phyloP scores from a whole-genome alignment of 2,797 vertebrate genomes.

The Acanthurus leucopareius region DNA sequence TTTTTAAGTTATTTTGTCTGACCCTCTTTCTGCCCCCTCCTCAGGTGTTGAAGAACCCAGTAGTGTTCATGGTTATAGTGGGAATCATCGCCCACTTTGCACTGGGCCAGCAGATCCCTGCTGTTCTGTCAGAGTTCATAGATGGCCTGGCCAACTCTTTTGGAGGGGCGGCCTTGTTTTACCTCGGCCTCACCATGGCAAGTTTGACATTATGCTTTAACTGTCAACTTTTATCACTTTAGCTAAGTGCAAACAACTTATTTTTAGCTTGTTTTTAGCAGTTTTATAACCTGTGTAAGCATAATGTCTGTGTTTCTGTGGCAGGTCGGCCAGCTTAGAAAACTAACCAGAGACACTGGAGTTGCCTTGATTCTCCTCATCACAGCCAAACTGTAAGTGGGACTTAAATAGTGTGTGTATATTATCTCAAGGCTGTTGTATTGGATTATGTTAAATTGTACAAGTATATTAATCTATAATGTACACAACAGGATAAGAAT shows the following conservation, averaged over 20 bases:
- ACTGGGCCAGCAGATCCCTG: slow-evolving; percentile 91
- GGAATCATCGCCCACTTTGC: slow-evolving; percentile 95
- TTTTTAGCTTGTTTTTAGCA: neutral
- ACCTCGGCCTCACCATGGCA: slow-evolving; percentile 96
- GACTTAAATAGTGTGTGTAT: neutral
- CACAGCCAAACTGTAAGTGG: slow-evolving; percentile 97
- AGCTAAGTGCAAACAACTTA: no score
- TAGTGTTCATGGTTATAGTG: slow-evolving; percentile 97
- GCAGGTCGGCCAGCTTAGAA: slow-evolving; percentile 89
- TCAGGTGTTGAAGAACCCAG: slow-evolving; percentile 94
- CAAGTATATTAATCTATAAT: neutral
- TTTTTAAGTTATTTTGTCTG: neutral
- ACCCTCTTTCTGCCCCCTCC: neutral
- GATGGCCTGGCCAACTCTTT: slow-evolving; percentile 95
- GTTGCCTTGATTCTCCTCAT: slow-evolving; percentile 96
- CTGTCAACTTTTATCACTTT: no score
- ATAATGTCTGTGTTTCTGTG: neutral
- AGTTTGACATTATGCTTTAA: slow-evolving; percentile 65
- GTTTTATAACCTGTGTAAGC: neutral
- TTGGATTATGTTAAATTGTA: neutral
- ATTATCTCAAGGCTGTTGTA: neutral
- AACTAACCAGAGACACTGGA: slow-evolving; percentile 92
- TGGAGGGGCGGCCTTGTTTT: slow-evolving; percentile 95
- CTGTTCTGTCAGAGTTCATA: slow-evolving; percentile 92
- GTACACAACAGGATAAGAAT: no score